Conservation (phyloP, 2,113 vertebrate genomes). For the Oreochromis spilurus region DNA sequence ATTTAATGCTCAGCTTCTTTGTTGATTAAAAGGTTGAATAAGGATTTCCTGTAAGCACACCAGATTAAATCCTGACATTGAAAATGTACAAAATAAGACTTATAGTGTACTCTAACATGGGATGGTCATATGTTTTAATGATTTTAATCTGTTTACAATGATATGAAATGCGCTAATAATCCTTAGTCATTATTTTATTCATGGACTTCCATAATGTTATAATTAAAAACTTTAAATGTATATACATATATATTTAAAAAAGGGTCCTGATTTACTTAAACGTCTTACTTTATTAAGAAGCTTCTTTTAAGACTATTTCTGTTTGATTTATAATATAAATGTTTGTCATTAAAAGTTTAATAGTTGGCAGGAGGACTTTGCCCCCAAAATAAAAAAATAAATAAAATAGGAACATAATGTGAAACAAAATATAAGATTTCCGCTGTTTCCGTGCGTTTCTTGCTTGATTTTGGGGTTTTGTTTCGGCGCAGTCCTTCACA, state of each 20-base stretch:
- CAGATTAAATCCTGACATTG: background rate
- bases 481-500: fast-evolving
- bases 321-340: background rate
- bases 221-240: background rate
- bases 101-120: background rate
- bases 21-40: background rate
- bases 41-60: fast-evolving
- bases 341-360: background rate
- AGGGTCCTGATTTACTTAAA: background rate
- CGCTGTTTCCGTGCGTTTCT: background rate
- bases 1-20: background rate
- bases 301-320: background rate
- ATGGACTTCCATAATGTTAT: background rate
- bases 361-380: background rate
- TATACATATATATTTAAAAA: background rate
- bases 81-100: background rate
- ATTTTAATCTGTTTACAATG: background rate
- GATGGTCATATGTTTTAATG: background rate
- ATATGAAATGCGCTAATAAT: background rate
- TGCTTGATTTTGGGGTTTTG: background rate
- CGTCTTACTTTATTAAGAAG: background rate
- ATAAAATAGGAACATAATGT: background rate
- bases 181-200: background rate
- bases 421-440: background rate
- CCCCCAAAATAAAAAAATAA: background rate